Evolutionary conservation across 2,113 vertebrate genomes (phyloP), one percentile per base, ranked within the genome.

Genomic region (Datnioides undecimradiatus): DNA sequence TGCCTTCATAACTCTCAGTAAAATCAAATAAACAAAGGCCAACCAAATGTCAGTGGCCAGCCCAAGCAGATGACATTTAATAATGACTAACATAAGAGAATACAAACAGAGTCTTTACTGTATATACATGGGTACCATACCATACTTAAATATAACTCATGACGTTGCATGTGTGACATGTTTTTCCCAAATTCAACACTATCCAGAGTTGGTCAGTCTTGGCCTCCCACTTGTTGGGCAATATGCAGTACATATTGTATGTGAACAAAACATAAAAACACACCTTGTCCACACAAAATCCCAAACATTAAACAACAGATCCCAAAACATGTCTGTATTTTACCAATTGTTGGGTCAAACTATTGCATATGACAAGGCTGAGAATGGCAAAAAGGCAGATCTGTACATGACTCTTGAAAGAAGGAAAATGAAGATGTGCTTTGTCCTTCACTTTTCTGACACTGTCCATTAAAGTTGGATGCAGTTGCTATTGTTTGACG

Each of bases 351-450:
- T 25, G n/a, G 57, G 46, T 84, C 73, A 85, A 87, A 81, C 69
- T 76, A 57, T 79, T 76, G 87, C 79, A 85, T 67, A 83, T 74
- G 66, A 90, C 68, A 85, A 82, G 83, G 82, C 78, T 83, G 73
- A 92, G 58, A 81, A 88, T 79, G 84, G 76, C 73, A 81, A 85
- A 88, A 88, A 88, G 75, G 87, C 64, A 89, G 80, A 85, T 85
- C 73, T 81, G 82, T 79, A 85, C 75, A 85, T 87, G 83, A 87
- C 76, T 89, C 80, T 51, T 55, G 45, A 43, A 82, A 72, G 41
- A 64, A 51, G 58, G 54, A 70, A 69, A 83, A 87, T 76, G 57
- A 80, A 79, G 80, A 86, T 58, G 63, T 48, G 36, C 77, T 73
- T 63, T 55, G 70, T 76, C 83, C 55, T 82, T 90, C 70, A 46